Evolutionary conservation across 2,113 vertebrate genomes (phyloP).

Genomic region (Uropsilus gracilis): DNA sequence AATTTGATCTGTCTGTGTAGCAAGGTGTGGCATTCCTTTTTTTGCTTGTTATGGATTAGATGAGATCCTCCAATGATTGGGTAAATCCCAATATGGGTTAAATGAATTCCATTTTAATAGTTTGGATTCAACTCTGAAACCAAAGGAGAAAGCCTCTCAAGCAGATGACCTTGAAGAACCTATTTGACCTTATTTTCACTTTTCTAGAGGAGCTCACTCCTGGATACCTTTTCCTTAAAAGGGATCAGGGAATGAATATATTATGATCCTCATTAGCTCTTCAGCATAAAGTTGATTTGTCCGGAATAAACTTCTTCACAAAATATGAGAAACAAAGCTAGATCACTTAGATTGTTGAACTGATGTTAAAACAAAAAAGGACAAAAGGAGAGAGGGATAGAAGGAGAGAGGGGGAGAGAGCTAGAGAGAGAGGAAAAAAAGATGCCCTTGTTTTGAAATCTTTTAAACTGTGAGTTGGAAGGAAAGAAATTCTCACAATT

Average conservation of each 20-base stretch:
- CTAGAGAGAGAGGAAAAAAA: background rate
- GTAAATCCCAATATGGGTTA: background rate
- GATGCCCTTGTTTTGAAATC: background rate
- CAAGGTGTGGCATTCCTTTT: background rate
- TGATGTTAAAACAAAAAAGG: background rate
- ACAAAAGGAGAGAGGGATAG: background rate
- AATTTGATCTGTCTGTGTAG: constrained; percentile 2
- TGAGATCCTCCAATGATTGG: background rate
- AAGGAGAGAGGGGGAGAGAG: background rate
- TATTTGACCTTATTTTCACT: background rate
- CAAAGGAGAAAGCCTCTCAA: background rate
- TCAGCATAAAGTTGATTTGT: background rate
- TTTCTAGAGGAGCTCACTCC: background rate
- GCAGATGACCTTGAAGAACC: background rate
- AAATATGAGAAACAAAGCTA: constrained; percentile 25
- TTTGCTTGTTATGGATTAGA: background rate
- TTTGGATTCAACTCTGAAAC: background rate
- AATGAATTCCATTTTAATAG: background rate
- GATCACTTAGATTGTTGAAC: background rate
- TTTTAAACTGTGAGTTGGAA: background rate
- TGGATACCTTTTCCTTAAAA: background rate
- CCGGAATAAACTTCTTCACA: background rate
- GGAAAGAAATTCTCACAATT: background rate
- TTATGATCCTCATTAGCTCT: background rate
- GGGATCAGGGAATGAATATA: background rate